Conservation (phyloP, 2,797 vertebrate species). For the Gorsachius magnificus region DNA sequence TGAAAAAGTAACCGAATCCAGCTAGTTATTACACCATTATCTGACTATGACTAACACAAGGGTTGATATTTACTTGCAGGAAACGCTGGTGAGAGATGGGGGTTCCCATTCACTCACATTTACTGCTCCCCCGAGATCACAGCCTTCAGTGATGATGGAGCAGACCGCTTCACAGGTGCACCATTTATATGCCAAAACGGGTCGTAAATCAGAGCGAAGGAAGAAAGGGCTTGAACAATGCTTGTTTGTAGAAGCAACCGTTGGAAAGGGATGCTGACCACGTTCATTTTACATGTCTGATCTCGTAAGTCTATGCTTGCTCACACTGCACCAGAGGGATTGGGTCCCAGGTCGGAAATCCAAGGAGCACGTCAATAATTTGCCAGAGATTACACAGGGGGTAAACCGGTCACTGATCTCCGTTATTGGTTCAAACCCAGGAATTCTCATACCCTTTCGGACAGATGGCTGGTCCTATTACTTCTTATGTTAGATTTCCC, state of each 20-base stretch:
- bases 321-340: neutral
- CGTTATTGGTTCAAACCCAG: neutral
- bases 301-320: neutral
- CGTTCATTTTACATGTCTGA: neutral
- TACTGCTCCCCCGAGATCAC: neutral
- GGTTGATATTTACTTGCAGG: neutral
- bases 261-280: neutral
- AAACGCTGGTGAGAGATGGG: neutral
- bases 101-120: neutral
- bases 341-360: neutral
- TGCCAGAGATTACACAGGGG: neutral
- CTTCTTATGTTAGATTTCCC: conserved; percentile 31
- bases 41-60: neutral
- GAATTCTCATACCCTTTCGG: conserved; percentile 20
- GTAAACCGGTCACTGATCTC: neutral
- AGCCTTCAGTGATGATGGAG: neutral
- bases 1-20: neutral
- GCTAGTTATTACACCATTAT: neutral
- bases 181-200: neutral
- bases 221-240: neutral
- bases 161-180: conserved; percentile 21
- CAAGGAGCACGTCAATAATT: neutral
- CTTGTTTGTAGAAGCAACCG: neutral
- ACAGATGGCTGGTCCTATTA: conserved; percentile 50
- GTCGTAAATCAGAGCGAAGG: neutral